phyloP scores from a whole-genome alignment of 2,113 vertebrate genomes.

The Riparia riparia region DNA sequence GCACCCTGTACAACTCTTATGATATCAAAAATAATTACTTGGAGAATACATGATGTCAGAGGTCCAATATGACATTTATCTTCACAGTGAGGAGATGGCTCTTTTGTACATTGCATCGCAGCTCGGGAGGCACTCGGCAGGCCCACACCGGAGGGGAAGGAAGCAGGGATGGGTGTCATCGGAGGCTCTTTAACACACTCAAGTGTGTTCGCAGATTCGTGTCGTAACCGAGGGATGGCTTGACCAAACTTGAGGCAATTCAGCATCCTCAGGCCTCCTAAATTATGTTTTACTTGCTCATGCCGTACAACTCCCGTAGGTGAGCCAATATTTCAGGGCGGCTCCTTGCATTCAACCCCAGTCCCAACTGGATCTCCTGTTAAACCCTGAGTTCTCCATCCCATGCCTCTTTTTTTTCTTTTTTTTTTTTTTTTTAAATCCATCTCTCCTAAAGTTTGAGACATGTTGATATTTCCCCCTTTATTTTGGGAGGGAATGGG shows the following conservation, averaged over 20 bases:
- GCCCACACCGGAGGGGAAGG: accelerated
- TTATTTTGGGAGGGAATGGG: slow-evolving; percentile 53
- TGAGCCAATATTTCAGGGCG: neutral
- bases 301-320: accelerated
- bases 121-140: neutral
- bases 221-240: neutral
- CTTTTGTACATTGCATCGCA: neutral
- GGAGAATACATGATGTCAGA: slow-evolving; percentile 67
- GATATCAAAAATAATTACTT: slow-evolving; percentile 69
- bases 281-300: neutral
- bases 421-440: neutral
- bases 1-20: slow-evolving; percentile 60
- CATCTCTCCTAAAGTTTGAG: neutral
- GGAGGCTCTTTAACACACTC: neutral
- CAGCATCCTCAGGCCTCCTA: neutral
- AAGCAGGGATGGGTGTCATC: neutral
- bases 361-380: neutral
- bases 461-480: slow-evolving; percentile 24
- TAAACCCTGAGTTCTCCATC: neutral
- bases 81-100: slow-evolving; percentile 40
- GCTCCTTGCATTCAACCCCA: neutral
- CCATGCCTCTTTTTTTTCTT: neutral
- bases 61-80: slow-evolving; percentile 65
- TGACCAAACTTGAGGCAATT: neutral
- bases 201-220: neutral